Conservation (phyloP, 2,113 vertebrate species). For the Dasypus novemcinctus region DNA sequence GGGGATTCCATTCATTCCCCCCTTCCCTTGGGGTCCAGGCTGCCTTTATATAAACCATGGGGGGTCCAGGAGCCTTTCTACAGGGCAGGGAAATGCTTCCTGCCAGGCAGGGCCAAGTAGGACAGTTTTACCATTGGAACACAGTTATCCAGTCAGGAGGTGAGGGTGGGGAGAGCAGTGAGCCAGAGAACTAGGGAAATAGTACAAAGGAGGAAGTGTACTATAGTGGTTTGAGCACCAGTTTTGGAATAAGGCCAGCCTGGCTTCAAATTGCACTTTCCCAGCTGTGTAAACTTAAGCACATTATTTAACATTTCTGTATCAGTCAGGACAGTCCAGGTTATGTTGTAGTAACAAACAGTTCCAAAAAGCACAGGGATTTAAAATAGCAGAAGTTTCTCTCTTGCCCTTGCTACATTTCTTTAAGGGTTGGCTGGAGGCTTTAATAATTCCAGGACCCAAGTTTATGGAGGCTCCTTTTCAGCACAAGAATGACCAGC, state of each 20-base stretch:
- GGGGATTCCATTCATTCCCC: background rate
- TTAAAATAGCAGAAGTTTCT: background rate
- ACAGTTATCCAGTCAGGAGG: background rate
- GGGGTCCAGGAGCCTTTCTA: background rate
- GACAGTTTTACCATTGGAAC: background rate
- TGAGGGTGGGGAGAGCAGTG: no score
- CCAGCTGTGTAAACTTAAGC: background rate
- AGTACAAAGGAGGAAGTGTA: background rate
- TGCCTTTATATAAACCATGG: background rate
- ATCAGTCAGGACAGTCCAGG: background rate
- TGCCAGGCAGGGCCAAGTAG: background rate
- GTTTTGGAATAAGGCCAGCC: background rate
- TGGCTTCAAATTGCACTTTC: background rate
- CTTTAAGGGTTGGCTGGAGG: background rate
- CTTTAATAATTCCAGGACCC: background rate
- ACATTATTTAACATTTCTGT: background rate
- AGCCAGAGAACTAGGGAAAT: background rate
- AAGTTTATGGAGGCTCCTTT: background rate
- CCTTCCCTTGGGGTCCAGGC: background rate
- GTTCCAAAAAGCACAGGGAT: background rate
- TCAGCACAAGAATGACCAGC: background rate
- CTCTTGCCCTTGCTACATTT: background rate
- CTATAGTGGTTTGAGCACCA: background rate
- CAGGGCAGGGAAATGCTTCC: background rate
- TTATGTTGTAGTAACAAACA: background rate